These are phyloP conservation scores for Cranoglanis bouderius DNA, from an alignment of 2,113 vertebrate genomes.

Conservation along the genomic window DNA sequence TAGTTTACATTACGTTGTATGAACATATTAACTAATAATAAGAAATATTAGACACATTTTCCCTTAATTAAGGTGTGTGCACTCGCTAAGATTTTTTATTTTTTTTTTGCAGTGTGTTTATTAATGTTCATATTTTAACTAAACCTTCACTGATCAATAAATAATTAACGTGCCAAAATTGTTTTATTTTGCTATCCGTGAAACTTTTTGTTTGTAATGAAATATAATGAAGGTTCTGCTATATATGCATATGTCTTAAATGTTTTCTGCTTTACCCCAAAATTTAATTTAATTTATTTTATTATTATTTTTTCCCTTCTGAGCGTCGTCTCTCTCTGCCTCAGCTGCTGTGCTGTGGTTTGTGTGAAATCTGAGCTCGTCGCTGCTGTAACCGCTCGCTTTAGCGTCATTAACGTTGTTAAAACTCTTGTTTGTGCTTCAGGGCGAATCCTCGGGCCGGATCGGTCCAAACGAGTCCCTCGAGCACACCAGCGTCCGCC, in stretches of 20 bases:
- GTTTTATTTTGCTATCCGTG: not conserved
- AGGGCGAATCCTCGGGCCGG: conserved; percentile 84
- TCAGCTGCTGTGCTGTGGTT: not conserved
- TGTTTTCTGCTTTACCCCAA: not conserved
- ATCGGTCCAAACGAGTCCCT: conserved; percentile 87
- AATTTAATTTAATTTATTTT: not conserved
- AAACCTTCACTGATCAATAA: not conserved
- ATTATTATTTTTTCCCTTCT: no score
- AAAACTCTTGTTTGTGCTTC: conserved; percentile 62
- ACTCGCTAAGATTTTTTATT: not conserved
- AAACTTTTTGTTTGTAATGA: not conserved
- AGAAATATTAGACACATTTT: not conserved
- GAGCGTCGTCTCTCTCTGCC: no score
- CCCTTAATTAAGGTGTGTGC: not conserved
- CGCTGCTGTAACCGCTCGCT: not conserved
- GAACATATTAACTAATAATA: not conserved
- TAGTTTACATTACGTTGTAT: accelerated
- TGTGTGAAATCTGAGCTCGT: not conserved
- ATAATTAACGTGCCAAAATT: not conserved
- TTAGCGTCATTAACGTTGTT: not conserved
- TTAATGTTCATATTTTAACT: not conserved
- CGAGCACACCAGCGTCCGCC: conserved; percentile 78
- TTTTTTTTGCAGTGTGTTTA: not conserved
- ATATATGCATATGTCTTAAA: not conserved
- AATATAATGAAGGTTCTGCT: not conserved